A percentile compares a stretch with the other conserved stretches of the same genome.
phyloP scores from a whole-genome alignment of 2,113 vertebrate species.

The Thamnophis sirtalis region DNA sequence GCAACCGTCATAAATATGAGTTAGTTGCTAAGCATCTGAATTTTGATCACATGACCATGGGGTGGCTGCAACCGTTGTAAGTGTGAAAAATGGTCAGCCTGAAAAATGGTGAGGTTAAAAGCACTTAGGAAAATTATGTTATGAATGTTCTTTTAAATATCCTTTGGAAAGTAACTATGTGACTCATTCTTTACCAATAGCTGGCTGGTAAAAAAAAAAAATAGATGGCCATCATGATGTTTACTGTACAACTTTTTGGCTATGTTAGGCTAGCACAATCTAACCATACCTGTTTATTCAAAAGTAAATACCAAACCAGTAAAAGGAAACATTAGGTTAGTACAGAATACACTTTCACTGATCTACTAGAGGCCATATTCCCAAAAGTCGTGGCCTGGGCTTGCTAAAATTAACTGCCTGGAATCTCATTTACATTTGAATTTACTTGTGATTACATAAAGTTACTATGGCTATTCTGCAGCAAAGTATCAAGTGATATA shows the following conservation, averaged over 20 bases:
- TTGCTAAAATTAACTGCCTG: neutral
- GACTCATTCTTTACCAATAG: constrained; percentile 36
- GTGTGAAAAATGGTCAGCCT: no score
- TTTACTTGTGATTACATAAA: neutral
- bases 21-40: no score
- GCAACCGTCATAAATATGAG: no score
- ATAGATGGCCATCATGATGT: constrained; percentile 16
- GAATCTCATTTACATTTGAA: neutral
- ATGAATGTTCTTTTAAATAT: constrained; percentile 1
- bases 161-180: neutral
- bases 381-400: neutral
- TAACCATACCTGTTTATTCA: neutral
- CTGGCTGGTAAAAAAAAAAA: neutral
- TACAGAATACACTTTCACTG: neutral
- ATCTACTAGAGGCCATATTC: neutral
- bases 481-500: neutral
- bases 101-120: neutral
- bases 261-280: neutral
- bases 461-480: neutral
- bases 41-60: no score
- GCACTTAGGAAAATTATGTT: constrained; percentile 1
- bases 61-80: no score
- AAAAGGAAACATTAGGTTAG: neutral
- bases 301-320: neutral
- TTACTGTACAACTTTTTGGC: neutral